Evolutionary conservation across 2,888 invertebrate genomes (phyloP).

Genomic region (Steromphala cineraria): DNA sequence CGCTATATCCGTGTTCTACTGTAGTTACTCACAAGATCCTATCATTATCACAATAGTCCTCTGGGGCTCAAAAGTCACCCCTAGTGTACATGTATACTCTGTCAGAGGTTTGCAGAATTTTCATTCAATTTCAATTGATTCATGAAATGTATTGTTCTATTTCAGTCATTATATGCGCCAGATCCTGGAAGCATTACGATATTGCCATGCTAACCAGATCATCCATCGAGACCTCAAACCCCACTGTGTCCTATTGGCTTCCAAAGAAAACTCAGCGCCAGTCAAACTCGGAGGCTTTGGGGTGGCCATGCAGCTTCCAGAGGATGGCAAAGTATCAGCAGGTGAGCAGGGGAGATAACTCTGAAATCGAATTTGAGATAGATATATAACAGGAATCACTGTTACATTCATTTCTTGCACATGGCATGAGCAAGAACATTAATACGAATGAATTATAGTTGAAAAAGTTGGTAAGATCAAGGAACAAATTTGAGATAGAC

Average conservation of each 20-base stretch:
- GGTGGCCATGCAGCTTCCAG: conserved; percentile 89
- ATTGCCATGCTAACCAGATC: conserved; percentile 98
- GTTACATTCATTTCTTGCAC: no score
- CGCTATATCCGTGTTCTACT: no score
- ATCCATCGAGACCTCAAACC: conserved; percentile 98
- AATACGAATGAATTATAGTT: no score
- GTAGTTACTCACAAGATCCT: no score
- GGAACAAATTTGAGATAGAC: no score
- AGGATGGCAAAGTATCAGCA: conserved; percentile 69
- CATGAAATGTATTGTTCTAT: conserved; percentile 15
- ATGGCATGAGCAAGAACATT: no score
- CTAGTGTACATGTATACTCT: no score
- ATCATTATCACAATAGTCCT: no score
- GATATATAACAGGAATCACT: no score
- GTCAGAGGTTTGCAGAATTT: no score
- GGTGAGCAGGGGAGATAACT: conserved; percentile 59
- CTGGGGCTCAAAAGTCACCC: no score
- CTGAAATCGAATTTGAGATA: neutral
- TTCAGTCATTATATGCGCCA: conserved; percentile 95
- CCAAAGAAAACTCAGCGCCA: conserved; percentile 97
- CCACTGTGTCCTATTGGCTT: conserved; percentile 95
- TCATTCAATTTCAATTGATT: neutral
- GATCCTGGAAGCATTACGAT: conserved; percentile 95
- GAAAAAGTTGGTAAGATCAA: no score
- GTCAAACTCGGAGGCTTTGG: conserved; percentile 98